Conservation (phyloP, 2,797 vertebrate species). For the Aulostomus chinensis region DNA sequence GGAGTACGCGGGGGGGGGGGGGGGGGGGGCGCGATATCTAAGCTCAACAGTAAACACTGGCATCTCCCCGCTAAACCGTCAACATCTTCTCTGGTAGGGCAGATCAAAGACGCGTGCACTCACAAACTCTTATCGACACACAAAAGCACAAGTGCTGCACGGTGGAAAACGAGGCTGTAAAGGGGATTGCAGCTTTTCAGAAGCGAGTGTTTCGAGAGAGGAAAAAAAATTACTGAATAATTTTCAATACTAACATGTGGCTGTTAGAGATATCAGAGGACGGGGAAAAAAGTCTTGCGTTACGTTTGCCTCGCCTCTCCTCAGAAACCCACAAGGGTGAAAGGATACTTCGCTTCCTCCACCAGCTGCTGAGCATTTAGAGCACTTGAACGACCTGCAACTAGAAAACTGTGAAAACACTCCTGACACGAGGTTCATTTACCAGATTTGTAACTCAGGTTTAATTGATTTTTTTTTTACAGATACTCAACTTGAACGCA, state of each 20-base stretch:
- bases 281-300: conserved; percentile 52
- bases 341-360: conserved; percentile 53
- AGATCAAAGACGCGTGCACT: conserved; percentile 80
- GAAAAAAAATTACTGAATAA: conserved; percentile 58
- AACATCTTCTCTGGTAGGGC: conserved; percentile 72
- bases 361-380: conserved; percentile 46
- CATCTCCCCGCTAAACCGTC: conserved; percentile 75
- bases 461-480: too few species aligned
- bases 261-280: conserved; percentile 78
- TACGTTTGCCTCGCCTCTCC: conserved; percentile 41
- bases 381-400: conserved; percentile 35
- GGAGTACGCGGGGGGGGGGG: conserved; percentile 31
- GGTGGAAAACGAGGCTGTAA: conserved; percentile 68
- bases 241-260: conserved; percentile 81
- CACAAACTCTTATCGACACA: conserved; percentile 78
- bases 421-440: conserved; percentile 16
- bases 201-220: conserved; percentile 65
- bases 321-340: conserved; percentile 59
- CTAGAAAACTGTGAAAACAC: conserved; percentile 15
- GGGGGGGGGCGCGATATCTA: conserved; percentile 68
- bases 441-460: too few species aligned
- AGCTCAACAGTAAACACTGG: conserved; percentile 70
- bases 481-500: too few species aligned
- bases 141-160: conserved; percentile 66
- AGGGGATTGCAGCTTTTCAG: conserved; percentile 79